Base-by-base conservation (phyloP, 2,113 vertebrate genomes). In the Grammatotria lemairii region DNA sequence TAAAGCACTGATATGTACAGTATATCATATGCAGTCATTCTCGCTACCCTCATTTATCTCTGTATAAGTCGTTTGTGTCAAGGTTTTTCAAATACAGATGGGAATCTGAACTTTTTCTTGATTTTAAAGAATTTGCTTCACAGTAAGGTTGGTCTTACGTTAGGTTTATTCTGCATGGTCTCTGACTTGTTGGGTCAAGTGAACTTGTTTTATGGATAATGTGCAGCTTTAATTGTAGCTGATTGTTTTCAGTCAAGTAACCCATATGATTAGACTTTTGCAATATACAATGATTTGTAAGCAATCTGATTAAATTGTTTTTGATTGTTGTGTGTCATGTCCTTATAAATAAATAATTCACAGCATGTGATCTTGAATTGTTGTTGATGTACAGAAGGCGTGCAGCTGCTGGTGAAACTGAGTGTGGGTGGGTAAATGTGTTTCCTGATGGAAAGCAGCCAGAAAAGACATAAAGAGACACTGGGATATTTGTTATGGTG, bases 161-260 rank as follows among this genome's bases (percentile, higher is more conserved):
- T 86, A 78, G 88, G 60, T 88, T 91, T 78, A 88, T 92, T 92
- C 73, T 96, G 95, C 95, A 96, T 96, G 94, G 94, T 93, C 90
- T 92, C 88, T 89, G 89, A 88, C 82, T 90, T 92, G 92, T 94
- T 54, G 85, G 93, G 90, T 95, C 86, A 86, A 92, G 92, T 95
- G 91, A 94, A 92, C 87, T 97, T 94, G 97, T 97, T 97, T 97
- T 97, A 97, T 96, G 97, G 97, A 96, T 98, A 97, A 97, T 97
- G 97, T 98, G 97, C 96, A 97, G 97, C 97, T 98, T 98, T 97
- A 97, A 97, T 97, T 97, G 97, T 98, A 98, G 97, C 96, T 96
- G 95, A 97, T 89, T 96, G 94, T 97, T 97, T 98, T 98, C 97
- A 96, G 96, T 98, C 97, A 96, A 96, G 96, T 95, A 95, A 95